Percentiles rank a stretch among this genome's conserved stretches.
Conservation (phyloP, 2,113 vertebrate genomes). For the Copsychus sechellarum region DNA sequence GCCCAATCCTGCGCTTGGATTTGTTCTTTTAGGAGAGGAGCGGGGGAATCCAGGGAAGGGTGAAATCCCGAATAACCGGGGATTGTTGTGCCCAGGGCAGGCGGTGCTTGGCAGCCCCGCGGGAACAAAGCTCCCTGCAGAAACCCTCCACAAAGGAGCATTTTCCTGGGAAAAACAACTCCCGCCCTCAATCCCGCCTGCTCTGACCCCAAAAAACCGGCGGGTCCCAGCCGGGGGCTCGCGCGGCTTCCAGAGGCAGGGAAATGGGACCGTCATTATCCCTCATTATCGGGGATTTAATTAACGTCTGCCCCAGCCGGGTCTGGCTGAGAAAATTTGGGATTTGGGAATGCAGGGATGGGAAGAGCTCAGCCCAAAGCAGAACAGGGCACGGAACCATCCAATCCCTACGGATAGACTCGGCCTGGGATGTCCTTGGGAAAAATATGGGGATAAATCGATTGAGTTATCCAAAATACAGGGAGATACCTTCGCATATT, state of each 20-base stretch:
- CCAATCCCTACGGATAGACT: rapidly evolving
- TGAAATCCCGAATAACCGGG: neutral
- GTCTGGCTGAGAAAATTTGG: neutral
- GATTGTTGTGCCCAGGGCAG: neutral
- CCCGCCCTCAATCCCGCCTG: rapidly evolving
- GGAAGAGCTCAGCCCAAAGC: neutral
- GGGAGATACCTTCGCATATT: rapidly evolving
- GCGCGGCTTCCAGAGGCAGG: rapidly evolving
- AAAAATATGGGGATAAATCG: neutral
- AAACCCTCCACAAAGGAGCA: neutral
- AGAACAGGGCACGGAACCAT: rapidly evolving
- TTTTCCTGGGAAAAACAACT: neutral
- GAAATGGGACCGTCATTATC: neutral
- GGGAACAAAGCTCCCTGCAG: neutral
- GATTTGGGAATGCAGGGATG: neutral
- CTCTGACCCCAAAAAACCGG: neutral
- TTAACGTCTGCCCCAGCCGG: neutral
- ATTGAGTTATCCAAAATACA: neutral
- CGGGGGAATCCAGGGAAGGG: neutral
- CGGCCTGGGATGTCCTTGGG: too few species aligned
- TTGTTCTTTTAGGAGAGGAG: neutral
- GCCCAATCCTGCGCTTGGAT: rapidly evolving
- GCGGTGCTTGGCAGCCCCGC: neutral
- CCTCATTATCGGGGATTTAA: neutral
- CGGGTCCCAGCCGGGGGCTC: neutral